These are phyloP conservation scores for Haliclona indistincta DNA, from an alignment of 37 sponge, comb jelly and placozoan species.

Conservation along the genomic window DNA sequence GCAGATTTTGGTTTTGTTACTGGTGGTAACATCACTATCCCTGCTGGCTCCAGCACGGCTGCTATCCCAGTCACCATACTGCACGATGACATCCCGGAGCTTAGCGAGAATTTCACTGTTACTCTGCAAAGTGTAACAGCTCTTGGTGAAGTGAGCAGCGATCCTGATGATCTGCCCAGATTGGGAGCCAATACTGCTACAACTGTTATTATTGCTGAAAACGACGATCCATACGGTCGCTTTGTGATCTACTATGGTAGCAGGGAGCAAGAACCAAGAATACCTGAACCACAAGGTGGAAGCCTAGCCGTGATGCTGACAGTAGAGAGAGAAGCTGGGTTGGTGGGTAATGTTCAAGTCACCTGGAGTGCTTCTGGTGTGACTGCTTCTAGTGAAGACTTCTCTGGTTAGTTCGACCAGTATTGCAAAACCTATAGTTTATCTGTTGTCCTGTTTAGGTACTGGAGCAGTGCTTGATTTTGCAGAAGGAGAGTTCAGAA, in stretches of 20 bases:
- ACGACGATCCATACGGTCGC: conserved; percentile 76
- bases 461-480: conserved; percentile 60
- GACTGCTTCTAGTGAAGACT: conserved; percentile 23
- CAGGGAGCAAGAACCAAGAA: background rate
- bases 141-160: conserved; percentile 2
- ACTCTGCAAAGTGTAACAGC: conserved; percentile 47
- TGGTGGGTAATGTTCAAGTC: conserved; percentile 59
- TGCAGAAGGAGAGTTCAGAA: conserved; percentile 45
- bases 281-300: conserved; percentile 37
- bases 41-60: conserved; percentile 22
- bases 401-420: background rate
- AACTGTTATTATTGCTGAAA: conserved; percentile 51
- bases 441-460: background rate
- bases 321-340: conserved; percentile 67
- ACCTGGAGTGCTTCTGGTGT: conserved; percentile 39
- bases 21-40: conserved; percentile 33
- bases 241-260: conserved; percentile 32
- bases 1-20: conserved; percentile 45
- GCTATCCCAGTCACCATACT: conserved; percentile 50
- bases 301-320: conserved; percentile 68
- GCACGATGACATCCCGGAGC: conserved; percentile 71
- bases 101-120: conserved; percentile 71
- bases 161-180: conserved; percentile 14
- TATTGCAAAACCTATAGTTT: background rate
- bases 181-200: conserved; percentile 40